Percentiles rank a stretch among this genome's conserved stretches.
These are phyloP conservation scores for Ispidina lecontei DNA, from an alignment of 2,797 vertebrate genomes.

Conservation along the genomic window DNA sequence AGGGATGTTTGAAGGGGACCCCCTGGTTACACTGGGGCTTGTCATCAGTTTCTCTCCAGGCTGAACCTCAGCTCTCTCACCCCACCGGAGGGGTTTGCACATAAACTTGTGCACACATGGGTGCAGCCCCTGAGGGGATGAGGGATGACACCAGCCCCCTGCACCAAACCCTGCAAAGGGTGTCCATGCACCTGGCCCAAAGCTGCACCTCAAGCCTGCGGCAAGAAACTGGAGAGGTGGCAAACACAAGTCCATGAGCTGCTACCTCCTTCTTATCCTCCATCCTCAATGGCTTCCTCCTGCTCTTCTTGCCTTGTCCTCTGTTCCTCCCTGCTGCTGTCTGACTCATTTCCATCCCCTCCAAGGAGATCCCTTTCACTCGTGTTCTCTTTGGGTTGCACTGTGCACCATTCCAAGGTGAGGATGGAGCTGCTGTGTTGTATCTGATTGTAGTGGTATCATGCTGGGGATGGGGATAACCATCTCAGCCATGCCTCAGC, in stretches of 20 bases:
- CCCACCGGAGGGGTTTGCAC: neutral
- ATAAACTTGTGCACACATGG: neutral
- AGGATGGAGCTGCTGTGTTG: rapidly evolving
- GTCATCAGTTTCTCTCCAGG: neutral
- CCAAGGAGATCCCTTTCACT: neutral
- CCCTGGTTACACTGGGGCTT: neutral
- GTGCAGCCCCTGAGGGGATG: rapidly evolving
- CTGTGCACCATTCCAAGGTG: rapidly evolving
- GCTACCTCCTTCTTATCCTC: neutral
- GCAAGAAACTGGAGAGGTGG: neutral
- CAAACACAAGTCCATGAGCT: neutral
- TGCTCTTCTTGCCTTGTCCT: neutral
- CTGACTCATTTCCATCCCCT: neutral
- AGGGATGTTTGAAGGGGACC: neutral
- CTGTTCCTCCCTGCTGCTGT: rapidly evolving
- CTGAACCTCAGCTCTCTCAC: neutral
- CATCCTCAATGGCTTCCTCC: neutral
- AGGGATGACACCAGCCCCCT: neutral
- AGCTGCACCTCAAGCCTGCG: neutral
- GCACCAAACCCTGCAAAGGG: neutral
- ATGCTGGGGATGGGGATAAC: rapidly evolving
- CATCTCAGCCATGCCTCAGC: neutral
- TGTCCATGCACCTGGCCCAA: rapidly evolving
- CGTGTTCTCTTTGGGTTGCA: rapidly evolving
- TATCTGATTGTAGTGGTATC: rapidly evolving